Evolutionary conservation across 2,797 vertebrate genomes (phyloP).

Genomic region (Hipposideros larvatus): DNA sequence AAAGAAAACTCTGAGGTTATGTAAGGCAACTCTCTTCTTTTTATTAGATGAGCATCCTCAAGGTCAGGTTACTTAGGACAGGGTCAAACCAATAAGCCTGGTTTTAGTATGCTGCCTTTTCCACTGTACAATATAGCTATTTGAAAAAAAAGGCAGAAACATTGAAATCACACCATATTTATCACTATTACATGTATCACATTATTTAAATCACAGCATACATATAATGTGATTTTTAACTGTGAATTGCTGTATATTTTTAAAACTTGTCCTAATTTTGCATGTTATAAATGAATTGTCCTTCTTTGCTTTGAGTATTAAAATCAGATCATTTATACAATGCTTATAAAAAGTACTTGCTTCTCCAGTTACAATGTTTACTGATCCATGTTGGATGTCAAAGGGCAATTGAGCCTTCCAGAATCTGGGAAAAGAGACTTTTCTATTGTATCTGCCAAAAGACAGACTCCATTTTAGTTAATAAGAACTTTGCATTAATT

Average conservation of each 20-base stretch:
- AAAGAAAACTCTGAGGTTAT: not conserved
- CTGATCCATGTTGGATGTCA: not conserved
- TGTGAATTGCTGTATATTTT: not conserved
- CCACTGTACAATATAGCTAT: not conserved
- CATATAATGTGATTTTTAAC: not conserved
- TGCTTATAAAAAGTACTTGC: not conserved
- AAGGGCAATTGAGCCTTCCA: not conserved
- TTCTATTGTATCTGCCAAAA: conserved; percentile 59
- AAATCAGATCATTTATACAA: not conserved
- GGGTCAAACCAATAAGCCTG: not conserved
- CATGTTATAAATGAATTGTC: not conserved
- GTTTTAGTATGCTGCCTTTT: not conserved
- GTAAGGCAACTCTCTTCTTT: not conserved
- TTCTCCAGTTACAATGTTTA: not conserved
- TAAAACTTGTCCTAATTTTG: not conserved
- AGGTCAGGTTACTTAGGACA: not conserved
- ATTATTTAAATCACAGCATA: not conserved
- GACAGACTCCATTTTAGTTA: conserved; percentile 58
- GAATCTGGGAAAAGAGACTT: conserved; percentile 55
- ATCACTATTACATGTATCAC: not conserved
- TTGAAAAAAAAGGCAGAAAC: not conserved
- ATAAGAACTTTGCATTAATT: conserved; percentile 69
- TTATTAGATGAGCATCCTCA: not conserved
- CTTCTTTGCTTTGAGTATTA: not conserved
- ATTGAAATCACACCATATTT: not conserved